phyloP scores from a whole-genome alignment of 2,888 invertebrate species.

The Dynastes tityus region DNA sequence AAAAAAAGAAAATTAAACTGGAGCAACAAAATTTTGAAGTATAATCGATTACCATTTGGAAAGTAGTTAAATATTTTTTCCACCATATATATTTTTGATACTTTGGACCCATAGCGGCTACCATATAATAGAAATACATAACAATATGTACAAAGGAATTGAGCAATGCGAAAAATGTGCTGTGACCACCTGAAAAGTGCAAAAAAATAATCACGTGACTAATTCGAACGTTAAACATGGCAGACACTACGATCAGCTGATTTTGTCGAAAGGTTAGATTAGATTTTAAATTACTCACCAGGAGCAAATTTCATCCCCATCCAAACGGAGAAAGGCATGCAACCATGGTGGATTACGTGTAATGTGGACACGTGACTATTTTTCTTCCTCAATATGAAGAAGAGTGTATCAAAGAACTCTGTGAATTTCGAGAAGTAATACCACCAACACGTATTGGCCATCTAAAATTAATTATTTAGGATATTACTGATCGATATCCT shows the following conservation, averaged over 20 bases:
- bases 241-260: too few species aligned
- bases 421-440: conserved; percentile 96
- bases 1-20: conserved; percentile 14
- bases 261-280: neutral
- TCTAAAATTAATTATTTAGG: conserved; percentile 73
- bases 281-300: conserved; percentile 72
- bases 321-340: conserved; percentile 96
- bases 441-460: conserved; percentile 92
- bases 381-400: conserved; percentile 95
- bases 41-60: conserved; percentile 87
- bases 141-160: conserved; percentile 97
- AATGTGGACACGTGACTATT: conserved; percentile 91
- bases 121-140: conserved; percentile 98
- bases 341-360: conserved; percentile 95
- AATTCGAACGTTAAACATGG: too few species aligned
- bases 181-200: conserved; percentile 87
- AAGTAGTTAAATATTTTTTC: conserved; percentile 95
- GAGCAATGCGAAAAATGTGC: conserved; percentile 94
- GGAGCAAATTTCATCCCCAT: conserved; percentile 96
- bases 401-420: conserved; percentile 94
- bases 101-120: conserved; percentile 93
- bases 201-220: neutral
- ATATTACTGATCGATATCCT: neutral
- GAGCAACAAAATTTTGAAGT: neutral
- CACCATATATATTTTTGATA: conserved; percentile 98